Conservation (phyloP, 2,113 vertebrate genomes). For the Burhinus bistriatus region DNA sequence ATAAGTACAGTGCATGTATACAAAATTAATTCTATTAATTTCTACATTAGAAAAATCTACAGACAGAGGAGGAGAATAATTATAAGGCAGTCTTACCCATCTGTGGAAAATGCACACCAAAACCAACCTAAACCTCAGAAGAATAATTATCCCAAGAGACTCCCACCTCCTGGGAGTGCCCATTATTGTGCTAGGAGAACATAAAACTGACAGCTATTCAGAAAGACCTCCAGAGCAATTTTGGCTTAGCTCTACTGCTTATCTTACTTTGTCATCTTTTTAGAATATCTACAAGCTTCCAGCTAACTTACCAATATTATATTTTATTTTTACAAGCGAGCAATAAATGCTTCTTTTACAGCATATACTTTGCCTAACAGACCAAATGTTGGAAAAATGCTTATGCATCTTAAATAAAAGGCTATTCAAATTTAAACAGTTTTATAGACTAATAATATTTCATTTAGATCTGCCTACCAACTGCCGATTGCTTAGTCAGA, state of each 20-base stretch:
- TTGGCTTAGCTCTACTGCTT: background rate
- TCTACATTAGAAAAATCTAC: constrained; percentile 29
- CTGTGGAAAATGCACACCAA: background rate
- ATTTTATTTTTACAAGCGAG: background rate
- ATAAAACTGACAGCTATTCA: constrained; percentile 26
- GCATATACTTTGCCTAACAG: background rate
- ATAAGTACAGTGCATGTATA: constrained; percentile 33
- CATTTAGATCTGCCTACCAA: constrained; percentile 16
- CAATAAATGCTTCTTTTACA: constrained; percentile 24
- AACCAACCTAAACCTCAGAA: constrained; percentile 2
- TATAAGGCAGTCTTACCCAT: constrained; percentile 12
- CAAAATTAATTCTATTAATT: constrained; percentile 63
- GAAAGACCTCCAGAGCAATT: constrained; percentile 42
- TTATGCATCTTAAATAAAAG: constrained; percentile 26
- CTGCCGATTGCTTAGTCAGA: constrained; percentile 23
- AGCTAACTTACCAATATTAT: background rate
- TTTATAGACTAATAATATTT: constrained; percentile 32
- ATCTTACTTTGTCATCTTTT: background rate
- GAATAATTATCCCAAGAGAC: constrained; percentile 17
- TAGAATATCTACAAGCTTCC: background rate
- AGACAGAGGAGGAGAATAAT: constrained; percentile 38
- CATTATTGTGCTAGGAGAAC: constrained; percentile 27
- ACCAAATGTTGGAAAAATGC: constrained; percentile 14
- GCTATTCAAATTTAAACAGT: constrained; percentile 1
- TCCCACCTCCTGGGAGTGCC: constrained; percentile 31